Base-by-base conservation (phyloP, 2,113 vertebrate genomes). In the Ageneiosus marmoratus region DNA sequence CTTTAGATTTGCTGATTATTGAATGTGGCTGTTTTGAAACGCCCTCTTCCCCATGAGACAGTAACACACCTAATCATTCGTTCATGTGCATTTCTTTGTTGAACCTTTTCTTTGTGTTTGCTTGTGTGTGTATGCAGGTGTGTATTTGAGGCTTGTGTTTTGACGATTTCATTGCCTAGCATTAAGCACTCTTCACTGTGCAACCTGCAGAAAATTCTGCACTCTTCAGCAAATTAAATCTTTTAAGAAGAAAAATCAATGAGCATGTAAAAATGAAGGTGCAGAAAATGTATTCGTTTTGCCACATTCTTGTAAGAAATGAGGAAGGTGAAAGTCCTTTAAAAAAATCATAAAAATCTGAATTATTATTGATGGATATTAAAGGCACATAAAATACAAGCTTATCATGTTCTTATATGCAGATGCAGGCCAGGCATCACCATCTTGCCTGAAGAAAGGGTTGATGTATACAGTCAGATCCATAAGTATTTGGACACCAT, bases 101-200 rank as follows among this genome's bases (percentile, higher is more conserved):
- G 24, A 69, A 37, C 24, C 63, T 67, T 67, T 67, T 41, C 34
- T 67, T 22, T 67, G 4, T 41, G 20, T 41, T 12, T 24, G 63
- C 15, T 0, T 8, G 15, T 18, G 5, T 8, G 62, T 27, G 58
- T 62, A 18, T 37, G 7, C 15, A 15, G 2, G n/a, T 78, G 13
- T 46, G 34, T 78, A n/a, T 60, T 62, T 78, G 22, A 60, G 15
- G 10, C 24, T 27, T n/a, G 11, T 60, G 34, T 5, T 48, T 18
- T 20, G 24, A 41, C 41, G 34, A 41, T 69, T 69, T 9, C 34
- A 24, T 58, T 62, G 34, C 6, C 18, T 32, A 20, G 27, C 32
- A 29, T 79, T 65, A 79, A 50, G 41, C 77, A 63, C 44, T 18
- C 58, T 20, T 27, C 74, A 56, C 51, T 56, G 75, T 77, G 76